Percentiles rank a stretch among this genome's conserved stretches.
Conservation (phyloP, 1,140 invertebrate species). For the Drosophila lacertosa region DNA sequence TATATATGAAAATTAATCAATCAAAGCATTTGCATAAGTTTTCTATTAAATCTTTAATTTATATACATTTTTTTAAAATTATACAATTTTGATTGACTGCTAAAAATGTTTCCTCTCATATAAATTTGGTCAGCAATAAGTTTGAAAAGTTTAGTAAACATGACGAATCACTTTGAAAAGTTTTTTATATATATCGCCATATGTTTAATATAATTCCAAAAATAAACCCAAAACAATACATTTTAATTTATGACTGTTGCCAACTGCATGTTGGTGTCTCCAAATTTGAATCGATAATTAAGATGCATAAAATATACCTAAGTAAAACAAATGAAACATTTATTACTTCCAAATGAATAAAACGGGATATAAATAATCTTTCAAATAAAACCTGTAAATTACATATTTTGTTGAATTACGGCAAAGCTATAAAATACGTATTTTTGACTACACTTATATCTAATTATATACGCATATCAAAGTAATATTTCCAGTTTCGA, state of each 20-base stretch:
- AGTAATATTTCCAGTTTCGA: constrained; percentile 31
- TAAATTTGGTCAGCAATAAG: background rate
- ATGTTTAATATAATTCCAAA: constrained; percentile 4
- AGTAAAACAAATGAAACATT: constrained; percentile 19
- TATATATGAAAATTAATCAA: constrained; percentile 17
- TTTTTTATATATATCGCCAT: background rate
- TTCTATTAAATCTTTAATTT: constrained; percentile 17
- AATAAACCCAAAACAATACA: constrained; percentile 10
- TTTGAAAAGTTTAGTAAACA: background rate
- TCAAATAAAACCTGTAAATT: background rate
- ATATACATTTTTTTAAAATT: background rate
- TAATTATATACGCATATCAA: background rate
- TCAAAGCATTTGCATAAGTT: constrained; percentile 22
- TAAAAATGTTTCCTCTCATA: background rate
- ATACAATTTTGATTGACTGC: constrained; percentile 2
- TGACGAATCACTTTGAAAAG: background rate
- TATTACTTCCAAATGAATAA: constrained; percentile 22
- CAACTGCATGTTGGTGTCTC: background rate
- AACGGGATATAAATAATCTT: constrained; percentile 1
- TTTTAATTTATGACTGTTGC: constrained; percentile 1
- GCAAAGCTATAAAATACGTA: constrained; percentile 8
- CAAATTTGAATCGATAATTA: background rate
- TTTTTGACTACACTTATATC: background rate
- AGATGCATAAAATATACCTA: background rate
- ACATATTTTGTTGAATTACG: background rate